phyloP scores from a whole-genome alignment of 1,140 invertebrate species.

The Papilio xuthus region DNA sequence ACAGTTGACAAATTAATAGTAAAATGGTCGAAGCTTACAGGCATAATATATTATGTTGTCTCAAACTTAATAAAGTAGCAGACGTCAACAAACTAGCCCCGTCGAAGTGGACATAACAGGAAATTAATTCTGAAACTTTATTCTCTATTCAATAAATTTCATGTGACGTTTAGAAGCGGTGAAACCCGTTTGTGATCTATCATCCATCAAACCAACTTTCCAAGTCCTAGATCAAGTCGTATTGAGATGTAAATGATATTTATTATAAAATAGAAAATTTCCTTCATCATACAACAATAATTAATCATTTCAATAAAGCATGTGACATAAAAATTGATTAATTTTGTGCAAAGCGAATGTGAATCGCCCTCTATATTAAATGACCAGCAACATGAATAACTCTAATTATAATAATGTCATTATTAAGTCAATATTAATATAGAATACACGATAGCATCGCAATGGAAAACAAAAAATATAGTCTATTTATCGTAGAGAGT shows the following conservation, averaged over 20 bases:
- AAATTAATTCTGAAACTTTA: slow-evolving; percentile 34
- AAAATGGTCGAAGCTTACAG: neutral
- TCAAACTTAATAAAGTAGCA: slow-evolving; percentile 1
- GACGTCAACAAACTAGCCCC: neutral
- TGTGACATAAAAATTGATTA: neutral
- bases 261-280: slow-evolving; percentile 29
- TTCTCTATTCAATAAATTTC: slow-evolving; percentile 34
- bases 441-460: no score
- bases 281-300: neutral
- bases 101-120: slow-evolving; percentile 18
- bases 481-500: no score
- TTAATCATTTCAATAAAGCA: neutral
- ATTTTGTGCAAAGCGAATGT: neutral
- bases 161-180: slow-evolving; percentile 26
- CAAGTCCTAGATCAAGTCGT: slow-evolving; percentile 23
- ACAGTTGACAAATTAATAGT: neutral
- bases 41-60: neutral
- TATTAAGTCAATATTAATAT: no score
- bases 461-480: no score
- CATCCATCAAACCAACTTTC: slow-evolving; percentile 33
- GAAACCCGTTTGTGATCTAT: slow-evolving; percentile 31
- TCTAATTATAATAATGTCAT: no score
- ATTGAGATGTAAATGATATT: slow-evolving; percentile 3
- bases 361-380: neutral
- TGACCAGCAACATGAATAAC: no score